A percentile compares a stretch with the other conserved stretches of the same genome.
These are phyloP conservation scores for Ophthalmolycus amberensis DNA, from an alignment of 2,113 vertebrate genomes.

Conservation along the genomic window DNA sequence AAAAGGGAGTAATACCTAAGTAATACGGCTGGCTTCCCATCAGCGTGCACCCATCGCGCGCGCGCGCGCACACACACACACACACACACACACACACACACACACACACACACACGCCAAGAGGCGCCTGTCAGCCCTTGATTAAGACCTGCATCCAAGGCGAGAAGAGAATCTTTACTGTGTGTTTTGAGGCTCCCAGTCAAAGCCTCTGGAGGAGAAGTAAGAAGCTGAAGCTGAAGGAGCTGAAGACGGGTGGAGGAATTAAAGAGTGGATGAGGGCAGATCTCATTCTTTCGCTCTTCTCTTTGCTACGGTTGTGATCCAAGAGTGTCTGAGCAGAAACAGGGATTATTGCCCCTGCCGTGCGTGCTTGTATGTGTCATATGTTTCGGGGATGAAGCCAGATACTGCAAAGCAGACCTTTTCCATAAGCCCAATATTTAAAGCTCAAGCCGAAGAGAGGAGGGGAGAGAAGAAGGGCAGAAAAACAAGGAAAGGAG, in stretches of 20 bases:
- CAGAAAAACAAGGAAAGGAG: neutral
- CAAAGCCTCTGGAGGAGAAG: slow-evolving; percentile 61
- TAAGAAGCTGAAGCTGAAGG: slow-evolving; percentile 27
- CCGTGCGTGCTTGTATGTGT: slow-evolving; percentile 46
- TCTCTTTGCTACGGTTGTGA: slow-evolving; percentile 58
- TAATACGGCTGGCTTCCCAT: slow-evolving; percentile 66
- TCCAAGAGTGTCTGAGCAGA: slow-evolving; percentile 62
- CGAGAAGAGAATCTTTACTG: slow-evolving; percentile 69
- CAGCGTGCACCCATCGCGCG: slow-evolving; percentile 58
- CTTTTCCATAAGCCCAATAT: slow-evolving; percentile 22
- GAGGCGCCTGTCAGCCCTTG: slow-evolving; percentile 68
- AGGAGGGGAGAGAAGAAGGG: neutral
- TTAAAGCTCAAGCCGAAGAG: slow-evolving; percentile 14
- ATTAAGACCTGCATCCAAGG: slow-evolving; percentile 76
- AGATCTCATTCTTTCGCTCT: slow-evolving; percentile 62
- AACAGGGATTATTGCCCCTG: slow-evolving; percentile 66
- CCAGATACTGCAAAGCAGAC: slow-evolving; percentile 29
- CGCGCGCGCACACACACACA: slow-evolving; percentile 17
- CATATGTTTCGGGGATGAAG: slow-evolving; percentile 53
- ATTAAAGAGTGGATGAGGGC: slow-evolving; percentile 72
- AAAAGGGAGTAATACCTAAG: slow-evolving; percentile 69
- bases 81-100: slow-evolving; percentile 13
- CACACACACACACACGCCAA: slow-evolving; percentile 40
- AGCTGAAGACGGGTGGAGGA: slow-evolving; percentile 63
- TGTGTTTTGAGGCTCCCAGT: slow-evolving; percentile 61